Conservation (phyloP, 2,888 invertebrate genomes). For the Cryptosula pallasiana region DNA sequence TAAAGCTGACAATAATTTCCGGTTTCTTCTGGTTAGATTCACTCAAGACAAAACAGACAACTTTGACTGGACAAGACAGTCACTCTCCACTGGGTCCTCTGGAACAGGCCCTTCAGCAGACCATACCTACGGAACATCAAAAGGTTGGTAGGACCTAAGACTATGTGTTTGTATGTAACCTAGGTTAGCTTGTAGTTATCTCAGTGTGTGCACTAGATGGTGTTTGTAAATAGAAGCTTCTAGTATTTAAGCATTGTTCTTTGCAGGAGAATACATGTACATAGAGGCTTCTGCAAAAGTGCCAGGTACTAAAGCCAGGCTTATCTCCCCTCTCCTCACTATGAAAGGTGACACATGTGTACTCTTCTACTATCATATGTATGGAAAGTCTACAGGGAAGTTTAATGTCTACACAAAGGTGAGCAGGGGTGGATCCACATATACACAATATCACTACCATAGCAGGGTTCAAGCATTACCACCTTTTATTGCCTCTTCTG, state of each 20-base stretch:
- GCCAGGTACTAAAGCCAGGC: conserved; percentile 3
- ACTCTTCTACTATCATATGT: conserved; percentile 49
- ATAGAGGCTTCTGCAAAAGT: conserved; percentile 32
- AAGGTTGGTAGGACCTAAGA: conserved; percentile 38
- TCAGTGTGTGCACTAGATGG: too few species aligned
- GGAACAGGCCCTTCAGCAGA: conserved; percentile 36
- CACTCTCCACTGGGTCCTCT: conserved; percentile 31
- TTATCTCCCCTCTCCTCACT: conserved; percentile 27
- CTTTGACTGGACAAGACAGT: conserved; percentile 43
- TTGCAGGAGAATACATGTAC: conserved; percentile 37
- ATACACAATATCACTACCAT: too few species aligned
- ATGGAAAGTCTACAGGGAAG: conserved; percentile 41
- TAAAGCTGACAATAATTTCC: too few species aligned
- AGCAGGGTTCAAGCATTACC: too few species aligned
- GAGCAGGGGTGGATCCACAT: too few species aligned
- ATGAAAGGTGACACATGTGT: conserved; percentile 34
- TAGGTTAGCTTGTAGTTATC: too few species aligned
- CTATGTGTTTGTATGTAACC: too few species aligned
- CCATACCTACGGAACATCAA: conserved; percentile 35
- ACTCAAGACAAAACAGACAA: conserved; percentile 30
- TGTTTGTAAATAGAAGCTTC: too few species aligned
- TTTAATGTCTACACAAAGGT: conserved; percentile 37
- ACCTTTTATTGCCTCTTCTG: too few species aligned
- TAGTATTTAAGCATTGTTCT: too few species aligned
- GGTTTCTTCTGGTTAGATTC: neutral